Evolutionary conservation across 2,113 vertebrate genomes (phyloP), one percentile per base, ranked within the genome.

Genomic region (Sakesphorus luctuosus): DNA sequence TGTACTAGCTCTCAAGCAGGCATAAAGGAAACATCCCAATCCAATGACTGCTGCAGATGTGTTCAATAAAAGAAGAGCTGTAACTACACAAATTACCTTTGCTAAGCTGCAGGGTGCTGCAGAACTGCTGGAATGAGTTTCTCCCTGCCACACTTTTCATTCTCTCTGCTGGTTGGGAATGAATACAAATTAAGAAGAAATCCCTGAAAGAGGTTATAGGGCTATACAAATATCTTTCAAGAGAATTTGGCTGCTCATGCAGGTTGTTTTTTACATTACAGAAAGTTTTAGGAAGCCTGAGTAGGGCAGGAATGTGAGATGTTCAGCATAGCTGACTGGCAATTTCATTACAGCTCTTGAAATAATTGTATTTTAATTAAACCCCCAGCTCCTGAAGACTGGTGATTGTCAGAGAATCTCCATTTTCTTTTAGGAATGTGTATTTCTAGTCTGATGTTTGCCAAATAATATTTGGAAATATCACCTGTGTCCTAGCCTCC

Each of bases 171-270:
- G 77, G 80, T 46, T 94, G 77, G 18, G 56, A 95, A 90, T 94
- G 93, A 96, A 96, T 94, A 95, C 92, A 95, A 95, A 96, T 92
- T 93, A 96, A 90, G 88, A 89, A 93, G 71, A 90, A 90, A 90
- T 79, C 84, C 35, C 91, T 29, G 17, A 63, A 91, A 90, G 74
- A 79, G 69, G 73, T 82, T 92, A 82, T 40, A 87, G 80, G 69
- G 66, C 86, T 89, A n/a, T 43, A 95, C 68, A 84, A 76, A 93
- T 89, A 75, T 18, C 83, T 90, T 89, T 33, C 44, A 94, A 82
- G 81, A 91, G 66, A 95, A 87, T 0, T 75, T 58, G 40, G 50
- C 65, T 94, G 61, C 49, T 81, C 35, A 26, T 36, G 43, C 28
- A 56, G 59, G 67, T 92, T 26, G 7, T 77, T 72, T 95, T 94